Evolutionary conservation across 2,113 vertebrate species (phyloP).

Genomic region (Illadopsis cleaveri): DNA sequence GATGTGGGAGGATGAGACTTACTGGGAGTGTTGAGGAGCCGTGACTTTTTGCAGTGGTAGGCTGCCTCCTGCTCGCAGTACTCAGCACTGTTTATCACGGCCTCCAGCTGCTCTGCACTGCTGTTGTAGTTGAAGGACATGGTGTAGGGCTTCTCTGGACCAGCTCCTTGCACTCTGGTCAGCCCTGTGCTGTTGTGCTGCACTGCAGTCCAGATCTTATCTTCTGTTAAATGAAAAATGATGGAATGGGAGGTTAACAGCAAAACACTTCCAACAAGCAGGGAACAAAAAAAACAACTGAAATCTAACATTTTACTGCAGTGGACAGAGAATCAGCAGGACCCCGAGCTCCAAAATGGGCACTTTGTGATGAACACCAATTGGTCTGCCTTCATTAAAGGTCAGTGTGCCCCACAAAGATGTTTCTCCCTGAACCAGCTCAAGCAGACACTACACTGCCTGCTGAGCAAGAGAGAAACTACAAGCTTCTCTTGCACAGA

Average conservation of each 20-base stretch:
- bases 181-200: constrained; percentile 85
- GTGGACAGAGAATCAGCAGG: neutral
- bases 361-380: neutral
- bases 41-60: constrained; percentile 90
- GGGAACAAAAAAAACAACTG: neutral
- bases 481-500: neutral
- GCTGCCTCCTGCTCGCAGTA: constrained; percentile 92
- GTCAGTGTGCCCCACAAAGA: neutral
- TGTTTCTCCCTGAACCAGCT: neutral
- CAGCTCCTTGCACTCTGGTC: constrained; percentile 77
- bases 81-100: constrained; percentile 83
- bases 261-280: neutral
- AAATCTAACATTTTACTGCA: neutral
- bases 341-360: neutral
- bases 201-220: constrained; percentile 90
- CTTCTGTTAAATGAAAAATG: constrained; percentile 75
- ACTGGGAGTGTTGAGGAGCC: constrained; percentile 91
- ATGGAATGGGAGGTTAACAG: neutral
- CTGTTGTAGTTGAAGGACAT: constrained; percentile 86
- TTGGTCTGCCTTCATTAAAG: neutral
- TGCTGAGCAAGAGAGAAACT: neutral
- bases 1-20: neutral
- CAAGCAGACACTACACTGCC: neutral
- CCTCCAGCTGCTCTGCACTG: constrained; percentile 82
- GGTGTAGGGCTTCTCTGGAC: constrained; percentile 74